These are phyloP conservation scores for Hippoglossus hippoglossus DNA, from an alignment of 2,797 vertebrate species.

Conservation along the genomic window DNA sequence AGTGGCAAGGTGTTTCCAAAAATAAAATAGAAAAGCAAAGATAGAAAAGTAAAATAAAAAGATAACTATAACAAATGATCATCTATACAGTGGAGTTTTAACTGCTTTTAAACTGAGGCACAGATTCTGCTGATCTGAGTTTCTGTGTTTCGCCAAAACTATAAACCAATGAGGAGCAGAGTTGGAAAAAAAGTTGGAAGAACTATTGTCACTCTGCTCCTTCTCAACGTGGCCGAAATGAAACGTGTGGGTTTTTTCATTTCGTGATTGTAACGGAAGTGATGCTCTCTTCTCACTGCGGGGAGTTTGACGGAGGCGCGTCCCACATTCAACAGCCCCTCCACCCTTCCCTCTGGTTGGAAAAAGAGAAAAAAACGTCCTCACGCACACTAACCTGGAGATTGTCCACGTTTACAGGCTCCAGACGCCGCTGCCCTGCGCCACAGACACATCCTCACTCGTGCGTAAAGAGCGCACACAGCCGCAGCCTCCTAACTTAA, in stretches of 20 bases:
- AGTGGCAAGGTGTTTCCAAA: no score
- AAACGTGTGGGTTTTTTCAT: not conserved
- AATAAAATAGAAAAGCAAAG: no score
- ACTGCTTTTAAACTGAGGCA: no score
- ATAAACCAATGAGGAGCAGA: no score
- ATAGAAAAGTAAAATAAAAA: no score
- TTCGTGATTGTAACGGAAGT: slow-evolving; percentile 31
- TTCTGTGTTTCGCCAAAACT: no score
- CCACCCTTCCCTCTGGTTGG: slow-evolving; percentile 47
- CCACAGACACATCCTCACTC: slow-evolving; percentile 42
- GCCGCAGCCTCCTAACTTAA: no score
- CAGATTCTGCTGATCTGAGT: no score
- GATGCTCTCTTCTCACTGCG: rapidly evolving
- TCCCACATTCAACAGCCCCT: slow-evolving; percentile 36
- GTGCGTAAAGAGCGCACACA: slow-evolving; percentile 3
- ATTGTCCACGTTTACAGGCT: slow-evolving; percentile 81
- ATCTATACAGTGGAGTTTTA: no score
- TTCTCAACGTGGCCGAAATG: not conserved
- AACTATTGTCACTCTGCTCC: not conserved
- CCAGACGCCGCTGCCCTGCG: slow-evolving; percentile 22
- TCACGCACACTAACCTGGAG: slow-evolving; percentile 54
- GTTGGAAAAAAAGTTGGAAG: no score
- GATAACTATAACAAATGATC: no score
- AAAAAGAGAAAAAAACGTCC: slow-evolving; percentile 28
- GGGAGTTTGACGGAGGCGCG: slow-evolving; percentile 22